These are phyloP conservation scores for Nyctibius bracteatus DNA, from an alignment of 2,113 vertebrate genomes.

Conservation along the genomic window DNA sequence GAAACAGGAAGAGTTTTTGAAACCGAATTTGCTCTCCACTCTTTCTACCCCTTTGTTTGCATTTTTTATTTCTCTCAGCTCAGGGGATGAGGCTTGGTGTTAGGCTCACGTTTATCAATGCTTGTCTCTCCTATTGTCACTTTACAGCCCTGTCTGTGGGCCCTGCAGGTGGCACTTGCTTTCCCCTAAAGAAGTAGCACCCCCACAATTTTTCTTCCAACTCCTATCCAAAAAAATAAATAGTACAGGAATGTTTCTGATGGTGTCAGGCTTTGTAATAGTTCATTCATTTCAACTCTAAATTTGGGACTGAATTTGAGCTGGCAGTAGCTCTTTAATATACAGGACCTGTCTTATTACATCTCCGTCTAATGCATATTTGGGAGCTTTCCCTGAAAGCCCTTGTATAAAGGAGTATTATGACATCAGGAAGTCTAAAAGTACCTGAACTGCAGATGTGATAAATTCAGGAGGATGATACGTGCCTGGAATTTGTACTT, in stretches of 20 bases:
- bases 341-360: conserved; percentile 59
- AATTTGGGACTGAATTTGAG: conserved; percentile 50
- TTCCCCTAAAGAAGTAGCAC: conserved; percentile 16
- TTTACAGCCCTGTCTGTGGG: not conserved
- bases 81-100: not conserved
- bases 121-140: not conserved
- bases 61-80: conserved; percentile 27
- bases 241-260: conserved; percentile 33
- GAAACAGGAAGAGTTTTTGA: conserved; percentile 15
- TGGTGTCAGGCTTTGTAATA: conserved; percentile 51
- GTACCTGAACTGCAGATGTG: conserved; percentile 66
- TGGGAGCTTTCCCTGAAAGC: conserved; percentile 61
- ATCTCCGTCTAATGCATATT: conserved; percentile 49
- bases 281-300: conserved; percentile 50
- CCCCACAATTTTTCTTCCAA: conserved; percentile 21
- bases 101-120: not conserved
- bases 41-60: conserved; percentile 44
- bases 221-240: conserved; percentile 40
- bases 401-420: conserved; percentile 62
- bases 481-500: conserved; percentile 39
- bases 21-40: not conserved
- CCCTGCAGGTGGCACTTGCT: conserved; percentile 13
- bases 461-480: conserved; percentile 51
- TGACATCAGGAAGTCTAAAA: conserved; percentile 64
- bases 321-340: conserved; percentile 57